Evolutionary conservation across 2,113 vertebrate species (phyloP).

Genomic region (Passer montanus): DNA sequence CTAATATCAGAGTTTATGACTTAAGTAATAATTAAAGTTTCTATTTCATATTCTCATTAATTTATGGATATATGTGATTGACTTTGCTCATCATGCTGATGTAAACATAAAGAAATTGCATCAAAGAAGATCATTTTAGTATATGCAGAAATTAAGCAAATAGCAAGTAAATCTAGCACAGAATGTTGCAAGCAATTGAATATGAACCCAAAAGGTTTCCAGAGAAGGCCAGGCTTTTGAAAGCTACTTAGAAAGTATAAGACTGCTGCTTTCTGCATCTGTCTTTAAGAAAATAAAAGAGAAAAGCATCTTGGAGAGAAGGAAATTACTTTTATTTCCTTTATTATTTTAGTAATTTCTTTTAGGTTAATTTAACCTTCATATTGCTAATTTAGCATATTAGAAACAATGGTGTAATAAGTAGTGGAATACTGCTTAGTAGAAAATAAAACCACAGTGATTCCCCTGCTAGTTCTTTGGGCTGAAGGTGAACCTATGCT

Average conservation of each 20-base stretch:
- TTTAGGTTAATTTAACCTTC: neutral
- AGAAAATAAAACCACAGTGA: neutral
- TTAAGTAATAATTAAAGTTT: slow-evolving; percentile 24
- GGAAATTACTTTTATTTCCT: neutral
- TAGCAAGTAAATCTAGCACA: neutral
- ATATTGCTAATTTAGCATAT: neutral
- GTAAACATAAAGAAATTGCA: neutral
- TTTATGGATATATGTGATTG: neutral
- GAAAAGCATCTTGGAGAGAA: neutral
- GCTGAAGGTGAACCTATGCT: neutral
- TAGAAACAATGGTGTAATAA: neutral
- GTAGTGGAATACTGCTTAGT: neutral
- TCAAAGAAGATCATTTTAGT: neutral
- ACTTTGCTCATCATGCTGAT: neutral
- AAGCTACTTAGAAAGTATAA: neutral
- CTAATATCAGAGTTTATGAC: slow-evolving; percentile 1
- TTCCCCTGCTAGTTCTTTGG: neutral
- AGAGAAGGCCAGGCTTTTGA: neutral
- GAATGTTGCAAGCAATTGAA: neutral
- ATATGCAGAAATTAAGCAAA: neutral
- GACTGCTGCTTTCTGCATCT: neutral
- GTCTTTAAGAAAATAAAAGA: neutral
- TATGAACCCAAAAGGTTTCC: neutral
- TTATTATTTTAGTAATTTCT: neutral
- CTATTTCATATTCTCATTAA: neutral